phyloP scores from a whole-genome alignment of 2,113 vertebrate species.

The Pachyramphus minor region DNA sequence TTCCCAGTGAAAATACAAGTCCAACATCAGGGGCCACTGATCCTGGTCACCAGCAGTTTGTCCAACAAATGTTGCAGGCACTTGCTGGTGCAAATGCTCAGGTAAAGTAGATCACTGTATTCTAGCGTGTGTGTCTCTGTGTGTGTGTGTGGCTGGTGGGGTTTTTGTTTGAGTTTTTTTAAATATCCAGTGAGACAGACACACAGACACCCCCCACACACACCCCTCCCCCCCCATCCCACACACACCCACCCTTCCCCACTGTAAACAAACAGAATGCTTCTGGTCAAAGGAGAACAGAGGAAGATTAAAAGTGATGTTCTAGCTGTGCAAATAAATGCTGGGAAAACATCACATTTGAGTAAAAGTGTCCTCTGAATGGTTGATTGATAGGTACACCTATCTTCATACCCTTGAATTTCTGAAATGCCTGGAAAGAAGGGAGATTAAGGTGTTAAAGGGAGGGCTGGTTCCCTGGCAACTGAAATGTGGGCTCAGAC shows the following conservation, averaged over 20 bases:
- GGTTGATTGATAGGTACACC: neutral
- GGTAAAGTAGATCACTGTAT: slow-evolving; percentile 60
- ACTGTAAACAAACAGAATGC: neutral
- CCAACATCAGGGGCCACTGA: slow-evolving; percentile 63
- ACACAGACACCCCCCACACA: neutral
- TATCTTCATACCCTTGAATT: neutral
- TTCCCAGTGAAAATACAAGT: slow-evolving; percentile 65
- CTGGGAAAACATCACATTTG: neutral
- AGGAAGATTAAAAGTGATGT: neutral
- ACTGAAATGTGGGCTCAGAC: neutral
- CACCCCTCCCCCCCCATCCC: neutral
- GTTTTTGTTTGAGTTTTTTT: neutral
- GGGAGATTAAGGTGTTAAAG: neutral
- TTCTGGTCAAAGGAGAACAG: neutral
- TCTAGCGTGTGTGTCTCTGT: neutral
- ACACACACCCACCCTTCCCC: neutral
- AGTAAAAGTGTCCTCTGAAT: neutral
- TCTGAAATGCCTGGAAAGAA: neutral
- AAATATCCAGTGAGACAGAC: neutral
- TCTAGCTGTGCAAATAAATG: neutral
- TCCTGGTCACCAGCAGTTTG: slow-evolving; percentile 82
- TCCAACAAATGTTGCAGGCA: slow-evolving; percentile 85
- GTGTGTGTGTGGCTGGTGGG: neutral
- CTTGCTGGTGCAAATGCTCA: slow-evolving; percentile 76
- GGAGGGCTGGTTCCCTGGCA: neutral